A percentile compares a stretch with the other conserved stretches of the same genome.
Conservation (phyloP, 2,113 vertebrate species). For the Oxyruncus cristatus region DNA sequence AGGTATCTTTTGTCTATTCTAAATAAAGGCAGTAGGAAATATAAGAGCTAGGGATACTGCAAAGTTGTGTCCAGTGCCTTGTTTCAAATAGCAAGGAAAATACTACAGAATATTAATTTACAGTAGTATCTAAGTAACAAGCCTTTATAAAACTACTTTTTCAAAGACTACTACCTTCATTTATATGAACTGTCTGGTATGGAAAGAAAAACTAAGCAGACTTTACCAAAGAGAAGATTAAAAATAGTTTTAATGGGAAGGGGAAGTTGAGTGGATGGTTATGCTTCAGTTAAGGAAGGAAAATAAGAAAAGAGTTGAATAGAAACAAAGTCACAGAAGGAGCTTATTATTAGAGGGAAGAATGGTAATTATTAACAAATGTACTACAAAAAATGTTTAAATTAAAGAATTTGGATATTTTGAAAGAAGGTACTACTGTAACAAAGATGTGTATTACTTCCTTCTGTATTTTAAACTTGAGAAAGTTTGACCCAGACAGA, state of each 20-base stretch:
- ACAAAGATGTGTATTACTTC: background rate
- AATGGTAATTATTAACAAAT: background rate
- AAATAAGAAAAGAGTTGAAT: background rate
- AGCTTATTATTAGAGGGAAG: background rate
- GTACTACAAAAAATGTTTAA: accelerated
- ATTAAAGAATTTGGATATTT: background rate
- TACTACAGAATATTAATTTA: background rate
- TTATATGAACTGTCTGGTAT: background rate
- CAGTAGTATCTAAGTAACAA: background rate
- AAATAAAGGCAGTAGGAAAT: background rate
- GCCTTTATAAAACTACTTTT: background rate
- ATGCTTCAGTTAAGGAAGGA: background rate
- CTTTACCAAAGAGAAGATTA: background rate
- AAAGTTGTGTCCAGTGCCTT: background rate
- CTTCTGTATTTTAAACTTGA: background rate
- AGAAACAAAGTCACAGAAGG: background rate
- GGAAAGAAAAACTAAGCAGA: background rate
- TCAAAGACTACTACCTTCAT: background rate
- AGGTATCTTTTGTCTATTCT: background rate
- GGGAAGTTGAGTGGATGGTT: background rate
- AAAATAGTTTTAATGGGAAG: background rate
- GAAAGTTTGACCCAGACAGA: background rate
- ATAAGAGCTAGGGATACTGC: background rate
- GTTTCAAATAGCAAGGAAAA: background rate
- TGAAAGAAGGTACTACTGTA: background rate